These are phyloP conservation scores for Montipora foliosa DNA, from an alignment of 64 coral and sea anemone genomes.

Conservation along the genomic window DNA sequence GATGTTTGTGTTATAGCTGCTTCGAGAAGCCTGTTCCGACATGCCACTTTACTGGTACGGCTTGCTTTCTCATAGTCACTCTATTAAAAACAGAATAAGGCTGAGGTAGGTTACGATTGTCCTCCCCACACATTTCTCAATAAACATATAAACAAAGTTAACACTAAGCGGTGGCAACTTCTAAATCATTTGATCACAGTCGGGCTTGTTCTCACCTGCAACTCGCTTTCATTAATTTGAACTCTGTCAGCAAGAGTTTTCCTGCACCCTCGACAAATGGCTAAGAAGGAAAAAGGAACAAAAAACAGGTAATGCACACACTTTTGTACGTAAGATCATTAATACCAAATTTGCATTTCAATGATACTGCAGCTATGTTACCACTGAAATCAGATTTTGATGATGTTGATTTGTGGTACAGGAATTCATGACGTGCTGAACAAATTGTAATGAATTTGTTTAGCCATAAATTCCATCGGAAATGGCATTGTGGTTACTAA, in stretches of 20 bases:
- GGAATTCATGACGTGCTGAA: neutral
- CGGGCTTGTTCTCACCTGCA: neutral
- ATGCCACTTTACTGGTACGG: neutral
- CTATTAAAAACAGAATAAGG: neutral
- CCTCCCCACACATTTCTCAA: neutral
- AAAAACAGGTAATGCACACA: neutral
- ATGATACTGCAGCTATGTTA: neutral
- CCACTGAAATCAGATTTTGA: neutral
- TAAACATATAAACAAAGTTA: neutral
- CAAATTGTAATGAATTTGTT: neutral
- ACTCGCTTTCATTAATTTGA: neutral
- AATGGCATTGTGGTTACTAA: no score
- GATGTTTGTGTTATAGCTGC: neutral
- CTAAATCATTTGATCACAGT: neutral
- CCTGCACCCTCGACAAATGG: conserved; percentile 17
- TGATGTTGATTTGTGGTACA: neutral
- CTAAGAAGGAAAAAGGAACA: conserved; percentile 1
- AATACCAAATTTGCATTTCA: neutral
- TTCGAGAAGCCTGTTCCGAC: neutral
- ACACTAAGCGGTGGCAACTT: neutral
- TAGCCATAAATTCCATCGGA: no score
- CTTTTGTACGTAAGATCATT: neutral
- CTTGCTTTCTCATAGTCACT: neutral
- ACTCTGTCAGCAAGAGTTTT: neutral
- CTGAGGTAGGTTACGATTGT: neutral